Conservation (phyloP, 2,888 invertebrate genomes). For the Habrosyne pyritoides region DNA sequence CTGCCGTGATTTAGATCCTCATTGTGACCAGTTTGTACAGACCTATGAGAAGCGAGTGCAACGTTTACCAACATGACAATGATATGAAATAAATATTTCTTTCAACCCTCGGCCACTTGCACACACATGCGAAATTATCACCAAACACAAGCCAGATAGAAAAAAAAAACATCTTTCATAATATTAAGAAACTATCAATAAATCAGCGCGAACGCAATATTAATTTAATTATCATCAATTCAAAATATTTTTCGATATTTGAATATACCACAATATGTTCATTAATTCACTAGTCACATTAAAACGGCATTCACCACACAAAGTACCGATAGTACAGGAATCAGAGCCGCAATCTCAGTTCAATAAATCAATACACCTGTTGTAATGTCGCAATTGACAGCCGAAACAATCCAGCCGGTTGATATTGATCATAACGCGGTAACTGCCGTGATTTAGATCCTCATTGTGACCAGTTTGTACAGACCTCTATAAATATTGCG, state of each 20-base stretch:
- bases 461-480: not conserved
- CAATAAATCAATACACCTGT: slow-evolving; percentile 8
- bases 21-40: not conserved
- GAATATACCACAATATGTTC: too few species aligned
- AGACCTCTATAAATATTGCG: not conserved
- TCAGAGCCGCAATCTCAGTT: not conserved
- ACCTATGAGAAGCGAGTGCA: too few species aligned
- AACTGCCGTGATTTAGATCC: not conserved
- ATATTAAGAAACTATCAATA: too few species aligned
- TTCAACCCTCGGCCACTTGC: too few species aligned
- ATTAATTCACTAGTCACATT: not conserved
- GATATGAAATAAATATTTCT: too few species aligned
- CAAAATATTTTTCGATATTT: too few species aligned
- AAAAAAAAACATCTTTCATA: too few species aligned
- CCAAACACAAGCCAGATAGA: too few species aligned
- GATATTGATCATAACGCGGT: slow-evolving; percentile 2
- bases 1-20: not conserved
- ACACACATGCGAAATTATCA: too few species aligned
- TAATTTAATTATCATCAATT: too few species aligned
- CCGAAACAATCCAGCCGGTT: slow-evolving; percentile 6
- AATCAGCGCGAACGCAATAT: too few species aligned
- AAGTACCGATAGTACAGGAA: not conserved
- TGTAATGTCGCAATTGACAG: not conserved
- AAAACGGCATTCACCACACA: slow-evolving; percentile 1
- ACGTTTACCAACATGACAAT: too few species aligned